Evolutionary conservation across 2,888 invertebrate species (phyloP), one percentile per base, ranked within the genome.

Genomic region (Xestoiulus laeticollis): DNA sequence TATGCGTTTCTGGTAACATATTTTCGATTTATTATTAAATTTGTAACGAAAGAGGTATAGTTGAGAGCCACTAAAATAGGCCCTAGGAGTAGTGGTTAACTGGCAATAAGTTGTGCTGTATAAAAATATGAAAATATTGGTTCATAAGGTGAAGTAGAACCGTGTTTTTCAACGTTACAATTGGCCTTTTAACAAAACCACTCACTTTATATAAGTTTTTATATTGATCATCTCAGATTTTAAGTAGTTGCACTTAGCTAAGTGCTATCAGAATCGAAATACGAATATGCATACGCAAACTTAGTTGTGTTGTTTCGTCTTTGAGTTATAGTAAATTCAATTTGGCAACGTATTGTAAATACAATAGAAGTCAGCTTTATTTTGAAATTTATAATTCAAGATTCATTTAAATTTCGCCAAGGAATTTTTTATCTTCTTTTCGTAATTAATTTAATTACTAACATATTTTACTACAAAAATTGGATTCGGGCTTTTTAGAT

Each of bases 231-330:
- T 22, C 68, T 68, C 68, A 10, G 68, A 68, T 68, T 22, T 68
- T 68, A 68, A 68, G 68, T 68, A 68, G 68, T 26, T 68, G 68
- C 68, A 68, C 68, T 68, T 68, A 68, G 68, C 22, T 68, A 68
- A 68, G 68, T 68, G 68, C 22, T 68, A 26, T 26, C 68, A 68
- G 68, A 8, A 22, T 68, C 3, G 10, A 22, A 68, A 26, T 22
- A 6, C 26, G 68, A 68, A 68, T 26, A 26, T 68, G 68, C 68
- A 0, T 2, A 10, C 26, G 26, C 5, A 8, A 26, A 26, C 68
- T 22, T 68, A 22, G 26, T 68, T 59, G 38, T 59, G 59, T 19
- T 8, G 22, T 59, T 59, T n/a, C 14, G 5, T 6, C 22, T n/a
- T n/a, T n/a, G n/a, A n/a, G n/a, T n/a, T n/a, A n/a, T 38, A 38